Evolutionary conservation across 2,113 vertebrate species (phyloP), one percentile per base, ranked within the genome.

Genomic region (Chaetorhynchus papuensis): DNA sequence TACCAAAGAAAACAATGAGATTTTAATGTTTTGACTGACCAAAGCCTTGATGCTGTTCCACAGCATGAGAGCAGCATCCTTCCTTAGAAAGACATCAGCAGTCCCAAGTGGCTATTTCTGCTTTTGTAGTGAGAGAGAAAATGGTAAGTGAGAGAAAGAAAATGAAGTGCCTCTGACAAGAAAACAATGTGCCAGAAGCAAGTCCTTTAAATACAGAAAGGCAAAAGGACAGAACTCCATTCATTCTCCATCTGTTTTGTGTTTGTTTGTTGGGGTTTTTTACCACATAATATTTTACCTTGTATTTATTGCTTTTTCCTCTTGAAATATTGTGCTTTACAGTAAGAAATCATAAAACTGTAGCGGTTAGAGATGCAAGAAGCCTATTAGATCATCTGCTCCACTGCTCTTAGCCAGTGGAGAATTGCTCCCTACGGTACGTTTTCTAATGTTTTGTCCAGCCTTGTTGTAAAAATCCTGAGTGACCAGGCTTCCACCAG

Each of bases 31-130:
- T 94, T 93, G 88, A 92, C 90, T 94, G 84, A 85, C 93, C 44
- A 24, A 96, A 96, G 81, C 30, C 27, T 76, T 87, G 93, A 74
- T 90, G 92, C 86, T 94, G 56, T 91, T 96, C 96, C 93, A 94
- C 74, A 93, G 71, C 56, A 49, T 61, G 68, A 94, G 71, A 91
- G 85, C 81, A 95, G 91, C 94, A 92, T 97, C 91, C 68, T 96
- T 97, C 64, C 88, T 94, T 85, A 90, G 76, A 97, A 97, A 97
- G 92, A 57, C 91, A 91, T 94, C 90, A 94, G 71, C 96, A 89
- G 61, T 96, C 84, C 78, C 90, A 82, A 97, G 93, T 83, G 91
- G 91, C 92, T 97, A 86, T 93, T 98, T 96, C 77, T 96, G 80
- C 89, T 94, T 96, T 95, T 95, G 84, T 92, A 97, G 93, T 11